These are phyloP conservation scores for Dynastes grantii DNA, from an alignment of 2,888 invertebrate genomes.

Conservation along the genomic window DNA sequence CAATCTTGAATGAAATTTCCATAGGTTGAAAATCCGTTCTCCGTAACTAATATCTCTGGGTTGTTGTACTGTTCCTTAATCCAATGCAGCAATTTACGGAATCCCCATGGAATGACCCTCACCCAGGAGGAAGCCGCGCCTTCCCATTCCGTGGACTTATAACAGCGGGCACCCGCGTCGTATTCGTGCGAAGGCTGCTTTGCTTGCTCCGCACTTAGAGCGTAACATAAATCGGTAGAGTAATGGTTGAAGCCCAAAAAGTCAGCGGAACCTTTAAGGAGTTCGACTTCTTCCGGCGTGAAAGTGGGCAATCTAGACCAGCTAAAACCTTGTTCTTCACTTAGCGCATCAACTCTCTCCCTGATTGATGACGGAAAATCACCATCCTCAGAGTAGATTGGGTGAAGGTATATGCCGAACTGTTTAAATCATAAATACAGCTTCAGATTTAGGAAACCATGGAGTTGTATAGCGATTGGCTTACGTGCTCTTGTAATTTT, in stretches of 20 bases:
- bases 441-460: not conserved
- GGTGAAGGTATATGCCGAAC: constrained; percentile 71
- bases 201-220: constrained; percentile 63
- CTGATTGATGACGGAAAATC: constrained; percentile 73
- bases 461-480: constrained; percentile 57
- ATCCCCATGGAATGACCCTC: constrained; percentile 76
- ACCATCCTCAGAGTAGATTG: constrained; percentile 70
- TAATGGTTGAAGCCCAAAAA: constrained; percentile 81
- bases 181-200: constrained; percentile 70
- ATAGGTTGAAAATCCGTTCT: constrained; percentile 74
- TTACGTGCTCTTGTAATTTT: constrained; percentile 74
- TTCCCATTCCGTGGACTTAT: constrained; percentile 72
- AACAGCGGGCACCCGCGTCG: constrained; percentile 68
- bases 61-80: constrained; percentile 68
- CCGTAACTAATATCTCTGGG: constrained; percentile 74
- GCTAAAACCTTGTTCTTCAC: constrained; percentile 67
- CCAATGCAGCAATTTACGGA: constrained; percentile 74
- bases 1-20: constrained; percentile 61
- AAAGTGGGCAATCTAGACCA: constrained; percentile 71
- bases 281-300: constrained; percentile 68
- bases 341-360: constrained; percentile 67
- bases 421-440: constrained; percentile 54
- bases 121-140: constrained; percentile 72
- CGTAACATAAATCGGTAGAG: constrained; percentile 70
- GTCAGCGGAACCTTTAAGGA: constrained; percentile 73